A percentile compares a stretch with the other conserved stretches of the same genome.
These are phyloP conservation scores for Octodon degus DNA, from an alignment of 2,113 vertebrate genomes.

Conservation along the genomic window DNA sequence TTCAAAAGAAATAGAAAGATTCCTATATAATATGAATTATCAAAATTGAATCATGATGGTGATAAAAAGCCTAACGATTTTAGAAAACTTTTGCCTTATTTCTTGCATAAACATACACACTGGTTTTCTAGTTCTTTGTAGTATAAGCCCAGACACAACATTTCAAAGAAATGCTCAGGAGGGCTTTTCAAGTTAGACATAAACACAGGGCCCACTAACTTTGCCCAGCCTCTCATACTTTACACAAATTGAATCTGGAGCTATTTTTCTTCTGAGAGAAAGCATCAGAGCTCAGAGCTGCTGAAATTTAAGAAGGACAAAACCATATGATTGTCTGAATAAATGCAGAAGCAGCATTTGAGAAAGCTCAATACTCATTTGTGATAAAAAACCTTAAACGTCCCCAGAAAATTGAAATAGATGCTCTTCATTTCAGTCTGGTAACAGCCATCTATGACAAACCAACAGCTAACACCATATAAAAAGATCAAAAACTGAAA, in stretches of 20 bases:
- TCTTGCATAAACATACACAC: constrained; percentile 12
- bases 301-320: background rate
- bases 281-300: background rate
- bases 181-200: background rate
- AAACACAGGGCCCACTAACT: background rate
- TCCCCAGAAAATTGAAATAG: background rate
- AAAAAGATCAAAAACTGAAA: background rate
- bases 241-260: background rate
- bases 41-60: background rate
- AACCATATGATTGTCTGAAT: background rate
- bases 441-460: background rate
- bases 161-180: constrained; percentile 13
- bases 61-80: background rate
- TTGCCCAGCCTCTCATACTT: fast-evolving
- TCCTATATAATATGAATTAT: background rate
- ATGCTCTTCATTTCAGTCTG: background rate
- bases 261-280: background rate
- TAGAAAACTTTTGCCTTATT: constrained; percentile 1
- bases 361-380: background rate
- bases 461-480: background rate
- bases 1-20: background rate
- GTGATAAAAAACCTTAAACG: background rate
- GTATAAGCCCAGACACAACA: background rate
- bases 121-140: background rate
- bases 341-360: background rate